Evolutionary conservation across 2,888 invertebrate genomes (phyloP), one percentile per base, ranked within the genome.

Genomic region (Gonocerus acuteangulatus): DNA sequence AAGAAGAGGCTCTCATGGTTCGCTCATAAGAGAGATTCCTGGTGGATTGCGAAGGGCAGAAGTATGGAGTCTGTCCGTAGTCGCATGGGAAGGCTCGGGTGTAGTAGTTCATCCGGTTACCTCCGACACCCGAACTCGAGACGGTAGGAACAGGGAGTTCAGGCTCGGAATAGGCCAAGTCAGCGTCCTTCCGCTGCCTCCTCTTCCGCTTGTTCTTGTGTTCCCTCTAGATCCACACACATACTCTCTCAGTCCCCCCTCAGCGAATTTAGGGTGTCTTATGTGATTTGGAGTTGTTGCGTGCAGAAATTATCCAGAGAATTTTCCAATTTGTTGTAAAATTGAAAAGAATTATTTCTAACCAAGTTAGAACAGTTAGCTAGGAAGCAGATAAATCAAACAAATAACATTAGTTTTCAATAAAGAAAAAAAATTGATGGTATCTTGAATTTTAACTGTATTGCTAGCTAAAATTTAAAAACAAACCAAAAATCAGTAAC

Each of bases 51-150:
- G 66, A 63, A 7, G 68, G 68, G 52, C 66, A 67, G 63, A 68
- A 68, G 60, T 68, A 68, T n/a, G 64, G 64, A 22, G 65, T 59
- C 1, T 65, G 62, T 1, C 59, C 65, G 58, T 62, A 64, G 48
- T 64, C 66, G 39, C 22, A 57, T 0, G 66, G 66, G 57, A 64
- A 68, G 42, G 66, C 62, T 51, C 66, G 63, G 45, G 64, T 63
- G 65, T 68, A 67, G 65, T 64, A 66, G 48, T 54, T 60, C 62
- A 66, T 66, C 34, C 67, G 13, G 22, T 54, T 45, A 2, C 2
- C 15, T 13, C 22, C 54, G n/a, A 27, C 42, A 16, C 45, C 42
- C 13, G 48, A 13, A 42, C 59, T 61, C 13, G 56, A 60, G 21
- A 62, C 63, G 1, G 63, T 63, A 3, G 63, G 61, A 9, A 57